Base-by-base conservation (phyloP, 92 coral and sea anemone genomes). In the Phenganax subtilis region DNA sequence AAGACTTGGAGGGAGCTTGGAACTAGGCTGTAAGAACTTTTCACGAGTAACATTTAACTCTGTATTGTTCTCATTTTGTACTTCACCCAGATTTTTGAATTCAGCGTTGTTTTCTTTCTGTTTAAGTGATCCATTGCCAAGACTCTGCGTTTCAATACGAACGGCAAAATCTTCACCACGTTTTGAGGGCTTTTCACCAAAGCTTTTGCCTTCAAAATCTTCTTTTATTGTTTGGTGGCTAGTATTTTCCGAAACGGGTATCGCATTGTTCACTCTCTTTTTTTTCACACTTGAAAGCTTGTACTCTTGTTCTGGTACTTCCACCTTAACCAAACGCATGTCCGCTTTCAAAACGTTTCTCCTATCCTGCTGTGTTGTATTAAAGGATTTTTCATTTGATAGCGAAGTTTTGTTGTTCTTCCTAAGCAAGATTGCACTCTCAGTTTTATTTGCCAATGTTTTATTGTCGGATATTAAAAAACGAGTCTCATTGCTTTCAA, bases 1-100 rank as follows among this genome's bases (percentile, higher is more conserved):
- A 81, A 89, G 86, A 70, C 79, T 82, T 82, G 86, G 87, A 79
- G 80, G 71, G 53, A 82, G 76, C 85, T 71, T 69, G 75, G 85
- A 86, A 80, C 79, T 78, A 11, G 61, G 87, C 31, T 64, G 17
- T 37, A 64, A 60, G 25, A 37, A 51, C 72, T 6, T 55, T 44
- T 51, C 52, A 37, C 61, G 53, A 29, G 54, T 51, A 54, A 3
- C 81, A 68, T 54, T 14, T n/a, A 44, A 20, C 47, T 54, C 31
- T 28, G 73, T 68, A 12, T 68, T 9, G 37, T 11, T 64, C 70
- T 37, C 70, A 12, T 11, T 64, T 64, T 6, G 10, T 11, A 6
- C 47, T 68, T 69, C 76, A 10, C 12, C 84, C 81, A 12, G 16
- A 51, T 29, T 3, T 20, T 76, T 63, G 0, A 10, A 11, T n/a